Evolutionary conservation across 2,797 vertebrate species (phyloP).

Genomic region (Enteromius unitaeniatus): DNA sequence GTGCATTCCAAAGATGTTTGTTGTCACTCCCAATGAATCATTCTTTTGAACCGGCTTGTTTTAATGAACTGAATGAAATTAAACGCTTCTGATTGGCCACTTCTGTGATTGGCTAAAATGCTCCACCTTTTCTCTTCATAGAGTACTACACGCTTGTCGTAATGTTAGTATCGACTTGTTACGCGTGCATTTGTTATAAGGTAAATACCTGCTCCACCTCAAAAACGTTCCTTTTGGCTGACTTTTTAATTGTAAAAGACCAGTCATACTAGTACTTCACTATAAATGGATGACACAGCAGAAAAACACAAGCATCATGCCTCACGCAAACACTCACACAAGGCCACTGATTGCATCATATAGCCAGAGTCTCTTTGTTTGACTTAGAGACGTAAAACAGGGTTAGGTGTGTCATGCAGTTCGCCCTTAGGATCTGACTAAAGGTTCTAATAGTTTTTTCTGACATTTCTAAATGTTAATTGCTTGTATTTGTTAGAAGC

Average conservation of each 20-base stretch:
- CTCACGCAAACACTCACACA: background rate
- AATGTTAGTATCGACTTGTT: background rate
- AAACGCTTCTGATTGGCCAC: background rate
- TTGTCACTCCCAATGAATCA: background rate
- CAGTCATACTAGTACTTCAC: background rate
- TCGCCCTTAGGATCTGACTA: background rate
- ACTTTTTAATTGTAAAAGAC: background rate
- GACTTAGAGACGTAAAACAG: background rate
- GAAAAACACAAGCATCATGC: background rate
- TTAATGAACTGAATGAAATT: background rate
- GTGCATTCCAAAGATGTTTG: background rate
- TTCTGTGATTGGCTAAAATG: background rate
- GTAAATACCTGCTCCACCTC: background rate
- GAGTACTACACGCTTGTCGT: background rate
- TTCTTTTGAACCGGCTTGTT: background rate
- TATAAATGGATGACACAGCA: conserved; percentile 22
- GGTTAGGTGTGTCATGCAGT: background rate
- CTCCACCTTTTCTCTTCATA: background rate
- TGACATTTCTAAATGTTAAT: background rate
- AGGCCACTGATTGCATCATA: background rate
- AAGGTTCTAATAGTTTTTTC: background rate
- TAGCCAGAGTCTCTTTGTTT: conserved; percentile 2
- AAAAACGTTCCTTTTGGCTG: background rate
- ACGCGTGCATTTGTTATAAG: background rate
- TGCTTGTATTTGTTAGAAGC: background rate